These are phyloP conservation scores for Apantesis nais DNA, from an alignment of 2,888 invertebrate genomes.

Conservation along the genomic window DNA sequence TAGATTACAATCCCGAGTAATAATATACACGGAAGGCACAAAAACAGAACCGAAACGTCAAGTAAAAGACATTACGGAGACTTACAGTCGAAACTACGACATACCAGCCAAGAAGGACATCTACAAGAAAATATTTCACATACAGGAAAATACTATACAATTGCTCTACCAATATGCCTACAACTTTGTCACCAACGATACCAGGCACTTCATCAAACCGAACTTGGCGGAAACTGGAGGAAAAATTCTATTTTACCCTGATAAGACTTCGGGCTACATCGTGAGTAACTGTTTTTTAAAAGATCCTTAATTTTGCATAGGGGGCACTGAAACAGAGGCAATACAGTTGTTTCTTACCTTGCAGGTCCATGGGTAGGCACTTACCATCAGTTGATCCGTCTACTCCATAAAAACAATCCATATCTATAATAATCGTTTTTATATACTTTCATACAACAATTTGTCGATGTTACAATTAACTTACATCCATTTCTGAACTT, in stretches of 20 bases:
- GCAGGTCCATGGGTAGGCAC: too few species aligned
- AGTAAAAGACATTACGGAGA: conserved; percentile 84
- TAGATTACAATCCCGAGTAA: conserved; percentile 69
- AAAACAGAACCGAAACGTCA: conserved; percentile 69
- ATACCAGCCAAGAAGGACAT: conserved; percentile 87
- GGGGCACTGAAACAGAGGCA: too few species aligned
- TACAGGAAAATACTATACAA: conserved; percentile 86
- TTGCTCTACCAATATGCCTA: conserved; percentile 88
- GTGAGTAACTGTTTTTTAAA: conserved; percentile 65
- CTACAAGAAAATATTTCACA: conserved; percentile 87
- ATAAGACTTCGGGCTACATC: conserved; percentile 88
- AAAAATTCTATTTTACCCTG: conserved; percentile 87
- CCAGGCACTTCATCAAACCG: conserved; percentile 88
- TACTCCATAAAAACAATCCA: too few species aligned
- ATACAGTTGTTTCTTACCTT: too few species aligned
- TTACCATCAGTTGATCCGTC: too few species aligned
- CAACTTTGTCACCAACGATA: conserved; percentile 87
- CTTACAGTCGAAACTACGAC: conserved; percentile 85
- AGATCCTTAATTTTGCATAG: background rate
- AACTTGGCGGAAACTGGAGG: conserved; percentile 89
- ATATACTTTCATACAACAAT: too few species aligned
- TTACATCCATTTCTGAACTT: too few species aligned
- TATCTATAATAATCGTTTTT: too few species aligned
- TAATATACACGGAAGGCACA: conserved; percentile 66
- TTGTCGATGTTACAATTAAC: background rate